Evolutionary conservation across 2,888 invertebrate species (phyloP), one percentile per base, ranked within the genome.

Genomic region (Yponomeuta sedellus): DNA sequence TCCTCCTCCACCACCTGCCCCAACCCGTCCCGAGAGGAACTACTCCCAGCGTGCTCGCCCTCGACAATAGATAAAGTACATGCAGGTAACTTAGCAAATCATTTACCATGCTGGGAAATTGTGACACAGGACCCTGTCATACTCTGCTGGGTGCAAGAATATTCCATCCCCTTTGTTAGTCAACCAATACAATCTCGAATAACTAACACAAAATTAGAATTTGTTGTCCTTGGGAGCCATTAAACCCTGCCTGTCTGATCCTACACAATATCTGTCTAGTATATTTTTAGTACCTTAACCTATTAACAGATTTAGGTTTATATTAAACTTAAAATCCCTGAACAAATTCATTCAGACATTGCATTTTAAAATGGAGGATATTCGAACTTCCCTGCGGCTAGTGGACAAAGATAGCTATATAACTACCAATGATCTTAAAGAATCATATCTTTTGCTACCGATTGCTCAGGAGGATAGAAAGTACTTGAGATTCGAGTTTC

Each of bases 351-450:
- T 68, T 16, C 19, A 39, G 20, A 64, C 67, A 22, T 58, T 67
- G 28, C 69, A 69, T 34, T 70, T 70, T 65, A 70, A 69, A 56
- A 40, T 69, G 40, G 69, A 70, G 65, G 70, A 70, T 39, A 22
- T 66, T 16, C 44, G 70, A 11, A 67, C 67, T 28, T 65, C 65
- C 1, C 65, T 66, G 52, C 68, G 67, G 63, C 28, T 70, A 22
- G 52, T 70, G 22, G 19, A 34, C 4, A 39, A 39, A 19, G 44
- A 65, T 64, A 34, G 61, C 20, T 62, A 16, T 39, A 34, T 62
- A 19, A 10, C 62, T 22, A 66, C 66, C 20, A 25, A 69, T n/a
- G 67, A 70, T 66, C 39, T 70, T 1, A 64, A 65, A 63, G 67
- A 70, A 44, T 68, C 68, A 6, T 70, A 69, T 58, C 67, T 64